phyloP scores from a whole-genome alignment of 2,797 vertebrate species.

The Leuciscus waleckii region DNA sequence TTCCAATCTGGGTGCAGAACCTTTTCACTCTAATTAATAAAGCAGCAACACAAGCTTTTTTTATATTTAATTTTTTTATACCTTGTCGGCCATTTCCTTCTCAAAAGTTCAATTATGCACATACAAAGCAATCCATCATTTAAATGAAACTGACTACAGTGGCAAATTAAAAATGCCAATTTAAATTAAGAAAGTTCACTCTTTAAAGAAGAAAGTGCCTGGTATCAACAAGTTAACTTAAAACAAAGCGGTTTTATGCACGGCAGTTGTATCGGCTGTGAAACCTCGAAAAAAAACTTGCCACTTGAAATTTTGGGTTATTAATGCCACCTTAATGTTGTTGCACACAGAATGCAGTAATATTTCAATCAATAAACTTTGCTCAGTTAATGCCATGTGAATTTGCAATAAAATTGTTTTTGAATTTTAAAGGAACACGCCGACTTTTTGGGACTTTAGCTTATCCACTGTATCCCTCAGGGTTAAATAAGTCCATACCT shows the following conservation, averaged over 20 bases:
- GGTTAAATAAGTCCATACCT: too few species aligned
- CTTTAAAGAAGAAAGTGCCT: constrained; percentile 34
- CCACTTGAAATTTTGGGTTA: background rate
- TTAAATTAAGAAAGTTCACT: constrained; percentile 75
- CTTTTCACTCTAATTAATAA: constrained; percentile 75
- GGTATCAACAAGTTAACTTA: constrained; percentile 55
- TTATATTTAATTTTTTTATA: constrained; percentile 60
- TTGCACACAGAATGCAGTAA: background rate
- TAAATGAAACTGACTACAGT: constrained; percentile 76
- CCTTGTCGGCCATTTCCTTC: constrained; percentile 76
- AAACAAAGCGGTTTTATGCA: constrained; percentile 49
- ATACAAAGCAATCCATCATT: constrained; percentile 80
- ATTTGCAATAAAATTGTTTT: background rate
- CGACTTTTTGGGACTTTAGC: too few species aligned
- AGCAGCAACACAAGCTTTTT: constrained; percentile 72
- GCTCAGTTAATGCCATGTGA: background rate
- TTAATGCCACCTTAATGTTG: background rate
- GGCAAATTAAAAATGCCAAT: constrained; percentile 83
- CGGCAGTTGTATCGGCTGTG: background rate
- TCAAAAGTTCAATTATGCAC: constrained; percentile 82
- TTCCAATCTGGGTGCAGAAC: constrained; percentile 54
- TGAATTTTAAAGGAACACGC: too few species aligned
- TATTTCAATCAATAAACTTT: background rate
- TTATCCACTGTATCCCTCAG: too few species aligned
- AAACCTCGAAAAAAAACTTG: background rate